Conservation (phyloP, 1,140 invertebrate genomes). For the Lasioglossum baleicum region DNA sequence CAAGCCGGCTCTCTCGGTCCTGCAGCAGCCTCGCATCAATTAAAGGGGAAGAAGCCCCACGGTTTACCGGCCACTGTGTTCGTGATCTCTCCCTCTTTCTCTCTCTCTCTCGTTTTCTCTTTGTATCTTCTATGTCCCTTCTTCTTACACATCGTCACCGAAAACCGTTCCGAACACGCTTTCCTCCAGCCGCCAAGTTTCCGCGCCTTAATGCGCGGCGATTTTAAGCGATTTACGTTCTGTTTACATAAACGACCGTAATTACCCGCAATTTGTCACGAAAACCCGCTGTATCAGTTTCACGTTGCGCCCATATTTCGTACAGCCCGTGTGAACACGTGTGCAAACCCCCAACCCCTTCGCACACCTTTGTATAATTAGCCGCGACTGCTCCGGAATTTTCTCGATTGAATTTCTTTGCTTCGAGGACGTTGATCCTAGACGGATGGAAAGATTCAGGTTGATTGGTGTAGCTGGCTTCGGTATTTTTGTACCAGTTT, state of each 20-base stretch:
- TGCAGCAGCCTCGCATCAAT: conserved; percentile 35
- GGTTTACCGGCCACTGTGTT: conserved; percentile 3
- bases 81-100: neutral
- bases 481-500: too few relatives aligned
- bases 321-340: neutral
- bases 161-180: neutral
- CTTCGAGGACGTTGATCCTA: too few relatives aligned
- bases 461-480: too few relatives aligned
- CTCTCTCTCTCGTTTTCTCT: too few relatives aligned
- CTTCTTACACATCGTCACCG: neutral
- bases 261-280: conserved; percentile 39
- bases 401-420: neutral
- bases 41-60: conserved; percentile 39
- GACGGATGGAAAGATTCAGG: too few relatives aligned
- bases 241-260: conserved; percentile 34
- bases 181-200: neutral
- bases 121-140: neutral
- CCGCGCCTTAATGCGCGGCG: conserved; percentile 1
- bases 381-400: neutral
- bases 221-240: conserved; percentile 19
- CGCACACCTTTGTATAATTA: conserved; percentile 9
- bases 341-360: neutral
- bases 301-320: conserved; percentile 36
- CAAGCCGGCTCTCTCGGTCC: conserved; percentile 23
- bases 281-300: conserved; percentile 34